Percentiles rank a stretch among this genome's conserved stretches.
These are phyloP conservation scores for Epirrhoe tristata DNA, from an alignment of 2,888 invertebrate species.

Conservation along the genomic window DNA sequence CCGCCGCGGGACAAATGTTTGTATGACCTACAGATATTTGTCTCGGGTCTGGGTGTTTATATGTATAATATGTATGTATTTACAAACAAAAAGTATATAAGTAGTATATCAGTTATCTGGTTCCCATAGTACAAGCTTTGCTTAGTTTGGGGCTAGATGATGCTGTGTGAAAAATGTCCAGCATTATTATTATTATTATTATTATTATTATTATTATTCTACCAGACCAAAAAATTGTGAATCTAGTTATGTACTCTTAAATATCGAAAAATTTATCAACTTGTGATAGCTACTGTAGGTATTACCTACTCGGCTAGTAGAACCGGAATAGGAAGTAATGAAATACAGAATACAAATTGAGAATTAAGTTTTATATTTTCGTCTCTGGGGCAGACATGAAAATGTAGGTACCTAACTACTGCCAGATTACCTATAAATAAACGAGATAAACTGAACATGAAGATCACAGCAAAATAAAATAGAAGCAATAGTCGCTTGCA, in stretches of 20 bases:
- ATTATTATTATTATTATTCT: too few relatives aligned
- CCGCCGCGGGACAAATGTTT: too few relatives aligned
- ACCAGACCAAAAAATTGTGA: too few relatives aligned
- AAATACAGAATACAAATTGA: background rate
- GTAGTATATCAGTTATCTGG: too few relatives aligned
- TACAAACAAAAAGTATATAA: too few relatives aligned
- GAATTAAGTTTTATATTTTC: slow-evolving; percentile 1
- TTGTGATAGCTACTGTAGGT: background rate
- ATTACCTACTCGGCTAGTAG: background rate
- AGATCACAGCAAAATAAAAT: background rate
- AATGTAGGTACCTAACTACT: background rate
- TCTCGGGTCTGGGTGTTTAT: too few relatives aligned
- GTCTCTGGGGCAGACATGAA: background rate
- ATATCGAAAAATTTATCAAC: background rate
- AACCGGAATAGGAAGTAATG: background rate
- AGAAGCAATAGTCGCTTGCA: background rate
- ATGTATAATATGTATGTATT: too few relatives aligned
- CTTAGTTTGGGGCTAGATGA: too few relatives aligned
- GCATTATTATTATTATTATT: too few relatives aligned
- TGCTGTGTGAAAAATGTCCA: too few relatives aligned
- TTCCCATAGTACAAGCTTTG: too few relatives aligned
- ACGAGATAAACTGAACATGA: background rate
- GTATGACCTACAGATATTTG: too few relatives aligned
- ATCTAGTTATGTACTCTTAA: background rate
- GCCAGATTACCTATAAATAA: background rate